Percentiles rank a stretch among this genome's conserved stretches.
Conservation (phyloP, 2,888 invertebrate genomes). For the Balanococcus diminutus region DNA sequence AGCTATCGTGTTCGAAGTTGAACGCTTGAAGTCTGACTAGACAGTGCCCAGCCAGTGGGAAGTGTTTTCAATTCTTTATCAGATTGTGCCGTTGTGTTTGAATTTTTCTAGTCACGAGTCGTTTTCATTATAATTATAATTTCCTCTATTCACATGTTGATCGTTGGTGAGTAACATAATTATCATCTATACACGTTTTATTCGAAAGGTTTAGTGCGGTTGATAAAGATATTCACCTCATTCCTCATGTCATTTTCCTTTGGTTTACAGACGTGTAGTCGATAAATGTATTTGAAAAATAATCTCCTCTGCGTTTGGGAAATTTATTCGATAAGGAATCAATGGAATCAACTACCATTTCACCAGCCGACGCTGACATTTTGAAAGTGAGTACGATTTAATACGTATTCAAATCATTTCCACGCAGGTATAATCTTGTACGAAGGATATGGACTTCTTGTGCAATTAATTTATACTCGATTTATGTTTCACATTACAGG, state of each 20-base stretch:
- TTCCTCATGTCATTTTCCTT: too few relatives aligned
- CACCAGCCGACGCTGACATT: neutral
- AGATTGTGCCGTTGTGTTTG: neutral
- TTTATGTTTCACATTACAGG: neutral
- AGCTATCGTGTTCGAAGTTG: too few relatives aligned
- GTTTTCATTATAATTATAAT: neutral
- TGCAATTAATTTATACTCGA: neutral
- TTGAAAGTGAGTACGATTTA: too few relatives aligned
- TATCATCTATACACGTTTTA: too few relatives aligned
- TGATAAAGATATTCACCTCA: too few relatives aligned
- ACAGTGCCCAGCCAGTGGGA: too few relatives aligned
- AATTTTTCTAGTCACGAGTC: neutral
- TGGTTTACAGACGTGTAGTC: neutral
- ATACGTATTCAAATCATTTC: neutral
- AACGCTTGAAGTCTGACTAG: too few relatives aligned
- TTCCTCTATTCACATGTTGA: neutral
- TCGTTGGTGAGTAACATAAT: neutral
- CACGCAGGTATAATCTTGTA: neutral
- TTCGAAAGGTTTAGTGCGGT: neutral
- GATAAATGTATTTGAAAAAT: conserved; percentile 5
- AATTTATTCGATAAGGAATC: neutral
- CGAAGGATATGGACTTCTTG: neutral
- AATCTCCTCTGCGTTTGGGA: neutral
- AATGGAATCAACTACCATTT: neutral
- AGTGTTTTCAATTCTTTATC: too few relatives aligned